Evolutionary conservation across 2,888 invertebrate species (phyloP), one percentile per base, ranked within the genome.

Genomic region (Eudasyphora cyanicolor): DNA sequence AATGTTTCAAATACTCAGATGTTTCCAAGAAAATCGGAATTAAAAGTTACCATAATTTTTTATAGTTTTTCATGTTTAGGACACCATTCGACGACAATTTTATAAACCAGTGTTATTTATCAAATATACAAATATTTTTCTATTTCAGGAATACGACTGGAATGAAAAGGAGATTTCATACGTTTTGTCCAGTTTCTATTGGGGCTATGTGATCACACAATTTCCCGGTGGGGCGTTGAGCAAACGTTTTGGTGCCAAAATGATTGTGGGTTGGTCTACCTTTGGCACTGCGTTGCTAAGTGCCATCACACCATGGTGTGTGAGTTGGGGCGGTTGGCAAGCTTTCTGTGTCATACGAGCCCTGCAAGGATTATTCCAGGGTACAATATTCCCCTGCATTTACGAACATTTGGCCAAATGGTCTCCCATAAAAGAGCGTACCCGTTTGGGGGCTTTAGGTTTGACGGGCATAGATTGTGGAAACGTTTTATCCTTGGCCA

Each of bases 111-210:
- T n/a, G n/a, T n/a, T n/a, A n/a, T n/a, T n/a, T n/a, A n/a, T n/a
- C n/a, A n/a, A n/a, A n/a, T n/a, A n/a, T n/a, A n/a, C n/a, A n/a
- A n/a, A n/a, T n/a, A n/a, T n/a, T 76, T 21, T 35, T n/a, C 4
- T 62, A 14, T 76, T 24, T 0, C 79, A 92, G 92, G 90, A 90
- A 86, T 90, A 87, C 78, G 85, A 91, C 89, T 86, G 93, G 94
- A 93, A 92, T 38, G 91, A 93, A 82, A 89, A 91, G 21, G 93
- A 94, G 27, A 93, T 93, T 81, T 92, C 93, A 0, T 91, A 94
- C 76, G 93, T 96, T 24, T 91, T 96, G 4, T 96, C 96, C 1
- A 95, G 96, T 0, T 96, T 96, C 91, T 96, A 95, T 90, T 95
- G 96, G 95, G 96, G 96, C 4, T 96, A 96, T 89, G 93, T 95